A percentile compares a stretch with the other conserved stretches of the same genome.
Conservation (phyloP, 2,888 invertebrate species). For the Halictus ligatus region DNA sequence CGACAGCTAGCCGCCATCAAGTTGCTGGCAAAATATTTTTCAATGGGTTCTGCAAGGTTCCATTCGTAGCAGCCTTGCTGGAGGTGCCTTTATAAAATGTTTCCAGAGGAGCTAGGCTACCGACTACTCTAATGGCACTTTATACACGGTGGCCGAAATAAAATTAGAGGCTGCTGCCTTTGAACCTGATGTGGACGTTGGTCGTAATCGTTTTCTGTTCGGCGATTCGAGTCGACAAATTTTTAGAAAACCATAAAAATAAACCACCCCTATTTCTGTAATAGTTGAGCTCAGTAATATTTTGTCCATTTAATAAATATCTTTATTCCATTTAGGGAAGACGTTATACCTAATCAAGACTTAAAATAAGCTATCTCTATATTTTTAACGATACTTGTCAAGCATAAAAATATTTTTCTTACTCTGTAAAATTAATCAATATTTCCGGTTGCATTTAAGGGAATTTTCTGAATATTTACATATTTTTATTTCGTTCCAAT, state of each 20-base stretch:
- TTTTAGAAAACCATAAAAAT: neutral
- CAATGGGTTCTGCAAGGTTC: neutral
- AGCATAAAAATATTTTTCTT: neutral
- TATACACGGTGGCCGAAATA: slow-evolving; percentile 8
- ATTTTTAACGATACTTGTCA: too few species aligned
- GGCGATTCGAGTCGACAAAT: neutral
- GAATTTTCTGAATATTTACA: too few species aligned
- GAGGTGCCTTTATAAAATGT: slow-evolving; percentile 1
- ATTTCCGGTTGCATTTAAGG: neutral
- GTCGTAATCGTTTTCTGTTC: neutral
- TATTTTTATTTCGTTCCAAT: neutral
- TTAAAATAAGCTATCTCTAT: too few species aligned
- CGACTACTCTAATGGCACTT: slow-evolving; percentile 7
- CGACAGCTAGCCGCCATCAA: neutral
- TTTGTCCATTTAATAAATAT: too few species aligned
- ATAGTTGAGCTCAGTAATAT: too few species aligned
- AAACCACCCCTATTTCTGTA: neutral
- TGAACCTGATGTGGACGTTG: neutral
- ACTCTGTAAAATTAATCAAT: neutral
- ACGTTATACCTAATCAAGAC: neutral
- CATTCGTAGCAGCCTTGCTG: neutral
- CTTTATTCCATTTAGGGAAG: too few species aligned
- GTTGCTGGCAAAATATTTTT: neutral
- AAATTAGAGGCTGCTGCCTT: neutral
- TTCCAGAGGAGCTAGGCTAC: neutral